A percentile compares a stretch with the other conserved stretches of the same genome.
phyloP scores from a whole-genome alignment of 2,797 vertebrate species.

The Megaceryle alcyon region DNA sequence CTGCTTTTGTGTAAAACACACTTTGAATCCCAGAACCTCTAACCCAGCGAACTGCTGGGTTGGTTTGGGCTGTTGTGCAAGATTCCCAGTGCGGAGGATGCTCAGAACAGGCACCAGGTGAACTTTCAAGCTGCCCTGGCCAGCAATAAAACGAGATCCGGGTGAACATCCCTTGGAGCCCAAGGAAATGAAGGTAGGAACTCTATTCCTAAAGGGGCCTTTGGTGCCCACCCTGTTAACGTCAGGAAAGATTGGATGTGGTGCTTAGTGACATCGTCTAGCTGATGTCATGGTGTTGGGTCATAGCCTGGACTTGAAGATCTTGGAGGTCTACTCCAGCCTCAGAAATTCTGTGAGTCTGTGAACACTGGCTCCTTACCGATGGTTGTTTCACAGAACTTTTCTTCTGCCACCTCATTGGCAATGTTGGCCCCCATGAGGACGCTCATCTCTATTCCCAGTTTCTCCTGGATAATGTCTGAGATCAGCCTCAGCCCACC shows the following conservation, averaged over 20 bases:
- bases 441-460: conserved; percentile 90
- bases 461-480: conserved; percentile 87
- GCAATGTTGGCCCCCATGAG: conserved; percentile 98
- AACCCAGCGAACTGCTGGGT: background rate
- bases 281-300: no score
- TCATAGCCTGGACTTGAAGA: no score
- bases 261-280: no score
- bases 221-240: background rate
- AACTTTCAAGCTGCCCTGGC: background rate
- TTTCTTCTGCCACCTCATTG: conserved; percentile 93
- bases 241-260: no score
- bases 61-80: background rate
- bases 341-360: no score
- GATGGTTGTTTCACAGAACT: conserved; percentile 98
- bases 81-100: background rate
- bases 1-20: background rate
- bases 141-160: background rate
- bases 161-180: background rate
- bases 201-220: background rate
- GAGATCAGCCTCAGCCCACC: conserved; percentile 95
- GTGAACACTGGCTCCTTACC: conserved; percentile 76
- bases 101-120: background rate
- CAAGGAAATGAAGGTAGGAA: background rate
- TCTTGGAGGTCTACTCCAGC: no score
- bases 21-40: background rate